Base-by-base conservation (phyloP, 2,888 invertebrate genomes). In the Nymphalis c-album region DNA sequence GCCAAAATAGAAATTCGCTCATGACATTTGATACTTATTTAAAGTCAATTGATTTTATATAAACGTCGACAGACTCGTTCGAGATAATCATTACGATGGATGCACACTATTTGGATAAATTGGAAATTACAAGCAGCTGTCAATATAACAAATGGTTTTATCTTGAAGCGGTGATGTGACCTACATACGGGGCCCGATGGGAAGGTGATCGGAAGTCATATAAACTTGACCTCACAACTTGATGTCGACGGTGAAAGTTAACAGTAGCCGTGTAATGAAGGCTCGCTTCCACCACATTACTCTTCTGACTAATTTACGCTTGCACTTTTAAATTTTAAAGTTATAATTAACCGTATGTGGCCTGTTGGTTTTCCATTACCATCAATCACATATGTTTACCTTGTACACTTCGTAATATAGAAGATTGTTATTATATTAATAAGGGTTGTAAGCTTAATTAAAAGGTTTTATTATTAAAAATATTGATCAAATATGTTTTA, bases 201-300 rank as follows among this genome's bases (percentile, higher is more conserved):
- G 73, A 75, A 72, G 78, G 76, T 78, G 76, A 76, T 82, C 80
- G 80, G 83, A 83, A 85, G 82, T 81, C 80, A 76, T 80, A 77
- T 86, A 86, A 88, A 88, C 88, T 89, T 90, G 89, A 90, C 87
- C 89, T 76, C 81, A 22, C 77, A 76, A 72, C 75, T 72, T 71
- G 71, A 60, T 70, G 68, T 69, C 67, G 76, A 71, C 79, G 86
- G 91, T 86, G 91, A 91, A 91, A 91, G 91, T 88, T 74, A 75
- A 84, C 88, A 78, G 89, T 86, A 89, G 90, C 85, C 67, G 71
- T 70, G 74, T 81, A 79, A 82, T 79, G 69, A 78, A 77, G 76
- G 75, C 74, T 77, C 76, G 76, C 74, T 70, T 70, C 70, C 74
- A 68, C 73, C 70, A 70, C 75, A 77, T 76, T 73, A 72, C 74